A percentile compares a stretch with the other conserved stretches of the same genome.
Conservation (phyloP, 2,888 invertebrate genomes). For the Gnatocerus cornutus region DNA sequence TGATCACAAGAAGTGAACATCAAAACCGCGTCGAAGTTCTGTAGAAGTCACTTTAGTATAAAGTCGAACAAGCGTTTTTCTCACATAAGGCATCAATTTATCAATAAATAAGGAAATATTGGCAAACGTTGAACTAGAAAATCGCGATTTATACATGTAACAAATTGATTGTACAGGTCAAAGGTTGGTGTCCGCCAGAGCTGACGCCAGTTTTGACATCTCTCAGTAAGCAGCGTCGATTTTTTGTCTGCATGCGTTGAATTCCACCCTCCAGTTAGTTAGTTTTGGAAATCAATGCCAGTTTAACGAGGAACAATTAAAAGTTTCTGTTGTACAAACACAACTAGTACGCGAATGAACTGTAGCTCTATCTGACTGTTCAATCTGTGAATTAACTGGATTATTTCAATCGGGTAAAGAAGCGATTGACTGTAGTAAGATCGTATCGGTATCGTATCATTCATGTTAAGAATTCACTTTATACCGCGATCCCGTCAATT, state of each 20-base stretch:
- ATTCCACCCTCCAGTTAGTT: neutral
- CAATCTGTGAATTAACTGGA: slow-evolving; percentile 53
- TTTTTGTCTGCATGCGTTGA: neutral
- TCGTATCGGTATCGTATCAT: slow-evolving; percentile 61
- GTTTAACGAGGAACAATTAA: neutral
- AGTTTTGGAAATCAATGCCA: neutral
- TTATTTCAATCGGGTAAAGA: slow-evolving; percentile 55
- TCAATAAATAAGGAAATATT: slow-evolving; percentile 31
- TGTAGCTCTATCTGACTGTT: slow-evolving; percentile 50
- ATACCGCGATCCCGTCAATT: slow-evolving; percentile 68
- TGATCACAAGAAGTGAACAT: neutral
- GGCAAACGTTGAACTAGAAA: slow-evolving; percentile 40
- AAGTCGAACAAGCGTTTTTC: neutral
- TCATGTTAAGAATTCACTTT: slow-evolving; percentile 67
- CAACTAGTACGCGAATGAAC: slow-evolving; percentile 20
- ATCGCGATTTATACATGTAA: slow-evolving; percentile 56
- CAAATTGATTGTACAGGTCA: slow-evolving; percentile 64
- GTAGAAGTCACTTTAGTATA: neutral
- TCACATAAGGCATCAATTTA: slow-evolving; percentile 31
- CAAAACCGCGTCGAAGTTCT: neutral
- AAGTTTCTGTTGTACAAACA: neutral
- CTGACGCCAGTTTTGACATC: slow-evolving; percentile 65
- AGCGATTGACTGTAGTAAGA: slow-evolving; percentile 54
- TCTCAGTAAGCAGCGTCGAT: slow-evolving; percentile 38
- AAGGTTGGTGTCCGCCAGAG: slow-evolving; percentile 59